Evolutionary conservation across 2,888 invertebrate species (phyloP).

Genomic region (Capitulum mitella): DNA sequence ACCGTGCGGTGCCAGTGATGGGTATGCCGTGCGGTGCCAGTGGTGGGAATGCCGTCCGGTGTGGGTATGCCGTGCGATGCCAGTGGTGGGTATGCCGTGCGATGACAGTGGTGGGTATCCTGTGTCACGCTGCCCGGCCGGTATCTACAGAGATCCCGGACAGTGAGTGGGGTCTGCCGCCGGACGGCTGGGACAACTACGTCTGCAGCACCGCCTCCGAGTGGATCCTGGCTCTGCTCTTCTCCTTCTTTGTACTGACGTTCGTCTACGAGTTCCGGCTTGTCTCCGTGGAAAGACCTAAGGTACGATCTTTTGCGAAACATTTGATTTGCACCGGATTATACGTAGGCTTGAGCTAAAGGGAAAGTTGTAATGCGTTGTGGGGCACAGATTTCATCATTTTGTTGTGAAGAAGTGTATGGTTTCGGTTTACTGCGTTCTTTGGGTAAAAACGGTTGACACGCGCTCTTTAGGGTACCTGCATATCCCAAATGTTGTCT

Average conservation of each 20-base stretch:
- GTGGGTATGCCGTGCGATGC: neutral
- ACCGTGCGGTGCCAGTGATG: neutral
- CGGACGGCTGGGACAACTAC: constrained; percentile 59
- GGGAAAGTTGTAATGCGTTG: no score
- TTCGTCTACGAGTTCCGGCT: constrained; percentile 58
- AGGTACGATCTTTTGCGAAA: no score
- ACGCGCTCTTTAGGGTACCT: no score
- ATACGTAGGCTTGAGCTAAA: no score
- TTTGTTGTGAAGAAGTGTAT: no score
- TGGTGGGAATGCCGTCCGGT: neutral
- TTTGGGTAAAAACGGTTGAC: no score
- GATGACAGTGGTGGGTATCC: constrained; percentile 34
- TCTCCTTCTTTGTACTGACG: constrained; percentile 56
- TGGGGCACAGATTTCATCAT: no score
- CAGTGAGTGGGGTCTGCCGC: constrained; percentile 49
- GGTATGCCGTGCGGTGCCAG: neutral
- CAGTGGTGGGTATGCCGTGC: neutral
- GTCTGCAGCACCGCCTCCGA: constrained; percentile 57
- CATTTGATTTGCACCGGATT: no score
- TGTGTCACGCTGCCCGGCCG: neutral
- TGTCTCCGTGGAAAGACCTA: constrained; percentile 51
- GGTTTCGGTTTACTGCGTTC: no score
- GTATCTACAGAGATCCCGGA: constrained; percentile 44
- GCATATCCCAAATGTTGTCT: no score
- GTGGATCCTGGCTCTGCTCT: constrained; percentile 57